Base-by-base conservation (phyloP, 1,140 invertebrate genomes). In the Drosophila ambigua region DNA sequence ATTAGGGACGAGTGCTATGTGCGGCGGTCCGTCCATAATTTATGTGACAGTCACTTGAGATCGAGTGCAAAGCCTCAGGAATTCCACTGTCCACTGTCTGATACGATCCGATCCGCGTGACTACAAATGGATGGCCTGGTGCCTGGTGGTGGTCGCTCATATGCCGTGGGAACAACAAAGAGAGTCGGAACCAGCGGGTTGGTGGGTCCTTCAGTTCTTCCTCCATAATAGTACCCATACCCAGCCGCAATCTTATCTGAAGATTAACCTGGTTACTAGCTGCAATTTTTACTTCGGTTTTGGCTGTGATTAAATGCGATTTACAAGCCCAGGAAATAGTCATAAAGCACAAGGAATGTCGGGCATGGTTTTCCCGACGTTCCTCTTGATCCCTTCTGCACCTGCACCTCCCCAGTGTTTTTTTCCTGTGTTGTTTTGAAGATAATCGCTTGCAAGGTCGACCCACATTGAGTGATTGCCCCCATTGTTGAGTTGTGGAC, bases 111-210 rank as follows among this genome's bases (percentile, higher is more conserved):
- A 28, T 28, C 26, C 26, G 26, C 26, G 26, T 7, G 9, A 35
- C 8, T 11, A 39, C 9, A 11, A 54, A 44, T 31, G 11, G 58
- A 53, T 24, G 23, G 23, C 20, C 20, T 24, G 4, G 23, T 24
- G 23, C 23, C 23, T 24, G 23, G 2, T 24, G 23, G 23, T 24
- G 23, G 23, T 24, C 23, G 23, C 23, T 24, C 9, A 53, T 58
- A 58, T 46, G 52, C 60, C 60, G 69, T 74, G 72, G 72, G 72
- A 74, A 65, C 35, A 73, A 46, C 41, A 57, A 57, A 31, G 28
- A 44, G 24, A 15, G 8, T 45, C 9, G 15, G 26, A 24, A 15
- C 53, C n/a, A 9, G 11, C 11, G 11, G 4, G 11, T 5, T 39
- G 35, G 3, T 13, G 4, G 35, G 35, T 39, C 28, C 35, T 11